Evolutionary conservation across 2,888 invertebrate species (phyloP).

Genomic region (Marasmarcha lunaedactyla): DNA sequence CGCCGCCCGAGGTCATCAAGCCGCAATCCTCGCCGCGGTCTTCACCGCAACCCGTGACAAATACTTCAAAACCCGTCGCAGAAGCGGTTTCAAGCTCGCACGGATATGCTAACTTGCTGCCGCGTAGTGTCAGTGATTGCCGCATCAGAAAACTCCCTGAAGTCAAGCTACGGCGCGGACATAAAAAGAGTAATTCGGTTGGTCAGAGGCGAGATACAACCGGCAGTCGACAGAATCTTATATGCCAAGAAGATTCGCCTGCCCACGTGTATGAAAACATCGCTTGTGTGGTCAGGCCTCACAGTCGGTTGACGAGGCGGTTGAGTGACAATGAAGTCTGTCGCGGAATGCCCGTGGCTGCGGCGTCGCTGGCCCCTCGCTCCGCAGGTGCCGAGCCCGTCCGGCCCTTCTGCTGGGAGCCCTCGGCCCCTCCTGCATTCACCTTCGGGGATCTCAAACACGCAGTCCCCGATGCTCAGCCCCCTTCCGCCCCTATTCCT

Average conservation of each 20-base stretch:
- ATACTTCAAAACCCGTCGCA: constrained; percentile 24
- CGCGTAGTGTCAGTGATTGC: constrained; percentile 56
- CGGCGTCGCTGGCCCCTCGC: constrained; percentile 41
- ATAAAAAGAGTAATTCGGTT: constrained; percentile 60
- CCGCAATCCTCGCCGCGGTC: constrained; percentile 24
- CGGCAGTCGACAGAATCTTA: constrained; percentile 59
- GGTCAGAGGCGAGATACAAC: constrained; percentile 55
- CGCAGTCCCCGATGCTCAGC: constrained; percentile 45
- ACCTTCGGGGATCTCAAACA: constrained; percentile 63
- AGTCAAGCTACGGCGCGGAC: constrained; percentile 33
- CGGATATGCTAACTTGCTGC: constrained; percentile 53
- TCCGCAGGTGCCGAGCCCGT: constrained; percentile 61
- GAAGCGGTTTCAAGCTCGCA: constrained; percentile 34
- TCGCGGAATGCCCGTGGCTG: constrained; percentile 8
- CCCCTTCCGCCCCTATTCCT: constrained; percentile 5
- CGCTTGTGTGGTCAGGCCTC: constrained; percentile 20
- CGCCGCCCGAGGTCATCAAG: constrained; percentile 26
- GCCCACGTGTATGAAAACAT: constrained; percentile 62
- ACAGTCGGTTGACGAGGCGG: constrained; percentile 32
- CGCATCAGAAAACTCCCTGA: constrained; percentile 43
- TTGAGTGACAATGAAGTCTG: constrained; percentile 52
- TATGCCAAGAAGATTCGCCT: constrained; percentile 41
- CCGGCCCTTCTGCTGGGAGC: constrained; percentile 40
- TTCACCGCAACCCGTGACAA: constrained; percentile 22
- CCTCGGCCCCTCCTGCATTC: constrained; percentile 32